Evolutionary conservation across 2,888 invertebrate genomes (phyloP).

Genomic region (Ophion ventricosus): DNA sequence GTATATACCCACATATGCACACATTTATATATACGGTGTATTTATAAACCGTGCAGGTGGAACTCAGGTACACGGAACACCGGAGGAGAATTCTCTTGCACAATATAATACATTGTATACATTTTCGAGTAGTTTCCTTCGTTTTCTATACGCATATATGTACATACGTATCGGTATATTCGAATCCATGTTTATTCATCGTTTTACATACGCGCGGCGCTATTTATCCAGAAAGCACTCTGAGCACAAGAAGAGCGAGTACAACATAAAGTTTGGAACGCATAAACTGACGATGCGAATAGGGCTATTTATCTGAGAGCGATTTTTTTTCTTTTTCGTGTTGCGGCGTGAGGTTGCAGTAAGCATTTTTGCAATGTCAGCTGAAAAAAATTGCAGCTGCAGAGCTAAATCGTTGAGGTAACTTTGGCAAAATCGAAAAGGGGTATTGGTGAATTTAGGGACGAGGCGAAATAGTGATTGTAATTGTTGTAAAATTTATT

Average conservation of each 20-base stretch:
- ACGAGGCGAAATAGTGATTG: too few species aligned
- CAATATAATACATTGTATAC: constrained; percentile 45
- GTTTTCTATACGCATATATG: neutral
- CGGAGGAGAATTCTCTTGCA: constrained; percentile 29
- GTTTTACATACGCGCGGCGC: neutral
- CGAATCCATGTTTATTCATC: neutral
- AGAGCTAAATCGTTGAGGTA: neutral
- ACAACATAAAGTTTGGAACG: constrained; percentile 30
- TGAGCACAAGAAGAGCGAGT: constrained; percentile 21
- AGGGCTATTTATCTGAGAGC: constrained; percentile 29
- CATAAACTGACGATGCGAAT: constrained; percentile 47
- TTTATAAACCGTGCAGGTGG: constrained; percentile 51
- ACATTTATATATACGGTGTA: constrained; percentile 2
- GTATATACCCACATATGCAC: neutral
- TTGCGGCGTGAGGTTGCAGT: neutral
- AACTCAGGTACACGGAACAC: constrained; percentile 36
- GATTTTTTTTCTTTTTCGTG: neutral
- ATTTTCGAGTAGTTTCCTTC: constrained; percentile 37
- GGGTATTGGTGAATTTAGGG: too few species aligned
- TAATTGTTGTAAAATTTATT: too few species aligned
- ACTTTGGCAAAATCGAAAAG: too few species aligned
- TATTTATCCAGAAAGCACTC: constrained; percentile 28
- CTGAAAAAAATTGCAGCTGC: neutral
- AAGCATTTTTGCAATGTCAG: constrained; percentile 9
- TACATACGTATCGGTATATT: neutral